phyloP scores from a whole-genome alignment of 2,797 vertebrate species.

The Steatocranus sp. region DNA sequence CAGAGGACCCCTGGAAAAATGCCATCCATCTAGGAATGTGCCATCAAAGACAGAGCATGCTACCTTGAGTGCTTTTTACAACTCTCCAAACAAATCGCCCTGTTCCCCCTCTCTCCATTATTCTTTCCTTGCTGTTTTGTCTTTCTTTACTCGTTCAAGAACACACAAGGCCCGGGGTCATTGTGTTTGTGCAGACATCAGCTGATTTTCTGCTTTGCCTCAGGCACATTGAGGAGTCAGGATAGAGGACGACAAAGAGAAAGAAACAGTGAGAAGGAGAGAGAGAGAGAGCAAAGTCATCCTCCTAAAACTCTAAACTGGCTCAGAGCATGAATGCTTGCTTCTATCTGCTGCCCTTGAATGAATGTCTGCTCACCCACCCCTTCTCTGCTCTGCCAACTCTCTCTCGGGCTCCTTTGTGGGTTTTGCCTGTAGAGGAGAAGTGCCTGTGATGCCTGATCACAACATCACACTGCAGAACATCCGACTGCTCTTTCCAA shows the following conservation, averaged over 20 bases:
- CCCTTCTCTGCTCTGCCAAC: not conserved
- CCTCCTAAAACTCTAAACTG: constrained; percentile 19
- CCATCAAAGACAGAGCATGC: not conserved
- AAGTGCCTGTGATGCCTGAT: constrained; percentile 44
- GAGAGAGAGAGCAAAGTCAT: constrained; percentile 36
- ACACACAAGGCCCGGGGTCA: constrained; percentile 35
- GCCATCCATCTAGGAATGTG: not conserved
- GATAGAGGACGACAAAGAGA: constrained; percentile 5
- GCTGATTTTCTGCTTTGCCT: constrained; percentile 50
- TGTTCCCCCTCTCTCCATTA: not conserved
- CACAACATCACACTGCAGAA: constrained; percentile 46
- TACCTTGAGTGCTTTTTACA: not conserved
- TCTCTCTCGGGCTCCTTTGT: constrained; percentile 34
- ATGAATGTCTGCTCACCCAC: constrained; percentile 4
- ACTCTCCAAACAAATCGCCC: not conserved
- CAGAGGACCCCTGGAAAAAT: not conserved
- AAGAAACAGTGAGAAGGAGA: not conserved
- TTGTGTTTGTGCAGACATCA: constrained; percentile 60
- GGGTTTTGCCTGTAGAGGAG: constrained; percentile 4
- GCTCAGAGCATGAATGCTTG: constrained; percentile 6
- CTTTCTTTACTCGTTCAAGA: constrained; percentile 37
- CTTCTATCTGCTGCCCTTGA: constrained; percentile 20
- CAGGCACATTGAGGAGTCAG: constrained; percentile 2
- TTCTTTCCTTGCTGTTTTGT: constrained; percentile 5
- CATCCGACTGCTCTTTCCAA: constrained; percentile 38